Conservation (phyloP, 2,113 vertebrate genomes). For the Rhynchomys soricoides region DNA sequence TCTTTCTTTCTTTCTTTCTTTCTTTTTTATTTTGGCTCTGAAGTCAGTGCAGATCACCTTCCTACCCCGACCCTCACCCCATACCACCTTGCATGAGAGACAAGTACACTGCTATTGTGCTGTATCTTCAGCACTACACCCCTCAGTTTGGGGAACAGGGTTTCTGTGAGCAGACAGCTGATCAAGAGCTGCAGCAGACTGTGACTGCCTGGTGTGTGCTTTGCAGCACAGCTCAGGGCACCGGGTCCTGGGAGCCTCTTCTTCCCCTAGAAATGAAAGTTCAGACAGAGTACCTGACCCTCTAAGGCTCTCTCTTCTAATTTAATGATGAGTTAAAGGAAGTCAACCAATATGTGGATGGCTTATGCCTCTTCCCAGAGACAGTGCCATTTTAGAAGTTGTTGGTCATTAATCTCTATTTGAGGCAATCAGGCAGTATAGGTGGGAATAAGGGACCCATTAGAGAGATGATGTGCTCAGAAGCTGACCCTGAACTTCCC, state of each 20-base stretch:
- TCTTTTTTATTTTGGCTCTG: too few relatives aligned
- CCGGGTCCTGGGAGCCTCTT: not conserved
- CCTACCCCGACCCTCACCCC: not conserved
- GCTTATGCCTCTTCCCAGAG: not conserved
- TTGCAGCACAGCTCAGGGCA: too few relatives aligned
- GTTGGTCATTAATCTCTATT: not conserved
- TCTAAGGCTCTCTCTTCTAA: not conserved
- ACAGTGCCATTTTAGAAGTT: not conserved
- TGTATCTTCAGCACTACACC: too few relatives aligned
- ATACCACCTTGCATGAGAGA: not conserved
- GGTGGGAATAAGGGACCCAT: not conserved
- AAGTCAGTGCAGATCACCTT: not conserved
- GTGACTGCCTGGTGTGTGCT: not conserved
- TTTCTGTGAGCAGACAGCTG: not conserved
- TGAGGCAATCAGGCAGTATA: not conserved
- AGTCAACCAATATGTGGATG: not conserved
- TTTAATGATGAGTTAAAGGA: not conserved
- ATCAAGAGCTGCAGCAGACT: not conserved
- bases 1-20: too few relatives aligned
- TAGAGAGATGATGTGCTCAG: not conserved
- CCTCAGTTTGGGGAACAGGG: not conserved
- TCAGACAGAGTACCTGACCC: not conserved
- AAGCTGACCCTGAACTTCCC: not conserved
- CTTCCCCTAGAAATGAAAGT: not conserved
- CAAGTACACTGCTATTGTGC: too few relatives aligned